Percentiles rank a stretch among this genome's conserved stretches.
phyloP scores from a whole-genome alignment of 2,888 invertebrate species.

The Parthenolecanium corni region DNA sequence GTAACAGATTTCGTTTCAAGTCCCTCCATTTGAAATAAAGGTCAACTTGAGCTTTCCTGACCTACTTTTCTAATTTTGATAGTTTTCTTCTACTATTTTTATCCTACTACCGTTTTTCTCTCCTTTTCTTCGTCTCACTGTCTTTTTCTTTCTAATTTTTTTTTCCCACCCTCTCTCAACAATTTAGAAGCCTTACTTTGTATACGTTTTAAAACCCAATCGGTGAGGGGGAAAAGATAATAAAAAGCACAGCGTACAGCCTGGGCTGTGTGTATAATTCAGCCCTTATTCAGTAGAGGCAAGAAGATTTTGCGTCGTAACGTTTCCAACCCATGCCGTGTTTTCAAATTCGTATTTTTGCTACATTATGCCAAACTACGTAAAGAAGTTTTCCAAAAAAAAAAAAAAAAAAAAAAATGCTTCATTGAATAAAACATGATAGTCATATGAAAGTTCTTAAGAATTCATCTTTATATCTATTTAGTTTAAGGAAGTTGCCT shows the following conservation, averaged over 20 bases:
- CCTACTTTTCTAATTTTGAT: conserved; percentile 17
- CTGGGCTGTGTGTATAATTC: not conserved
- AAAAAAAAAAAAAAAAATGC: not conserved
- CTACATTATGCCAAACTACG: not conserved
- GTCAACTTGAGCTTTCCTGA: conserved; percentile 8
- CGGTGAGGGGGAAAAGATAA: conserved; percentile 3
- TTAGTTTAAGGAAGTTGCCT: too few relatives aligned
- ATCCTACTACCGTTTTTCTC: not conserved
- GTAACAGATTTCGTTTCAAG: not conserved
- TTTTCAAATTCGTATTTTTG: not conserved
- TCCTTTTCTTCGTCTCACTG: not conserved
- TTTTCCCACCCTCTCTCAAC: not conserved
- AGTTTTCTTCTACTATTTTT: conserved; percentile 9
- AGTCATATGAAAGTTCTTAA: too few relatives aligned
- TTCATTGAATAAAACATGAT: too few relatives aligned
- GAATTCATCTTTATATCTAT: too few relatives aligned
- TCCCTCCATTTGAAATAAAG: not conserved
- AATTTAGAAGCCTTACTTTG: not conserved
- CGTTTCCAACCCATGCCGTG: not conserved
- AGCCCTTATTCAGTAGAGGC: not conserved
- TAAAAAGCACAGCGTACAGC: not conserved
- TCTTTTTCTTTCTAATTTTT: not conserved
- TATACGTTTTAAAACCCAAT: not conserved
- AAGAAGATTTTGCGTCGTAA: not conserved
- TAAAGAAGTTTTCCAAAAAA: conserved; percentile 1